A percentile compares a stretch with the other conserved stretches of the same genome.
Evolutionary conservation across 2,888 invertebrate species (phyloP).

Genomic region (Trichopoda pennipes): DNA sequence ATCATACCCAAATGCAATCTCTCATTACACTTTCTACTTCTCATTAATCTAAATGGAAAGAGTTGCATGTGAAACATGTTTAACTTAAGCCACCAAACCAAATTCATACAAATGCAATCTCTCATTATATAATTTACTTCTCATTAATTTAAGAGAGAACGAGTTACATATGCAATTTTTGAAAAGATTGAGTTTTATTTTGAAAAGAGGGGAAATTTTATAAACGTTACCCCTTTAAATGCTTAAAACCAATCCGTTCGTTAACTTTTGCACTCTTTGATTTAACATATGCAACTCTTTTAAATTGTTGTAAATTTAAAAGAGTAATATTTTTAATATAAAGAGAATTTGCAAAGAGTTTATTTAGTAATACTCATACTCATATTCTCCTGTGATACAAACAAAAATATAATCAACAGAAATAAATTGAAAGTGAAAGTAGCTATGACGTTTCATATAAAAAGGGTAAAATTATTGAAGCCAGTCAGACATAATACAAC

Average conservation of each 20-base stretch:
- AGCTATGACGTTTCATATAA: conserved; percentile 61
- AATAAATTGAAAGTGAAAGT: conserved; percentile 62
- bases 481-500: background rate
- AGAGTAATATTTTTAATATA: background rate
- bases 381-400: background rate
- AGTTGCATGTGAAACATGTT: conserved; percentile 59
- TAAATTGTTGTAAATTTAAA: conserved; percentile 12
- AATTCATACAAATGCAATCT: conserved; percentile 15
- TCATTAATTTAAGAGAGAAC: conserved; percentile 32
- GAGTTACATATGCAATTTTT: conserved; percentile 40
- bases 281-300: conserved; percentile 52
- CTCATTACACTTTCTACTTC: no score
- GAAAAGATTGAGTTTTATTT: conserved; percentile 68
- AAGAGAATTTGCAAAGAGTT: conserved; percentile 6
- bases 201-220: conserved; percentile 42
- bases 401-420: background rate
- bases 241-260: background rate
- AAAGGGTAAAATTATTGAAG: conserved; percentile 61
- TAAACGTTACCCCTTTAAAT: conserved; percentile 37
- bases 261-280: background rate
- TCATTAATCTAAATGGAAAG: conserved; percentile 5
- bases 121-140: background rate
- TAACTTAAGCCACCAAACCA: no score
- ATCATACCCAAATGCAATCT: no score
- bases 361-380: background rate